phyloP scores from a whole-genome alignment of 2,888 invertebrate genomes.

The Bursaphelenchus okinawaensis region DNA sequence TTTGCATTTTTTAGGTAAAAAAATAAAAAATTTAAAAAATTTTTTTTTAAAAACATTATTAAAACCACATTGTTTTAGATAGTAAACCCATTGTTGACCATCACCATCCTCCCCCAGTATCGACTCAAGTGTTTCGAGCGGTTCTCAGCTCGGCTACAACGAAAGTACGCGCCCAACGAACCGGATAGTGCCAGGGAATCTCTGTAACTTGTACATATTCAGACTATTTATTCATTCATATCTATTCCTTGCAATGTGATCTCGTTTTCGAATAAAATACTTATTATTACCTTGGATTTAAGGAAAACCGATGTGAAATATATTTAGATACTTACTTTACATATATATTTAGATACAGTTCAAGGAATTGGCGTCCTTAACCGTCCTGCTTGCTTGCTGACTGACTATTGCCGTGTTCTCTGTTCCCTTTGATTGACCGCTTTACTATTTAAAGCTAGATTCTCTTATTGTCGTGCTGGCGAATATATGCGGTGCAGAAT shows the following conservation, averaged over 20 bases:
- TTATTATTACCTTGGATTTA: too few relatives aligned
- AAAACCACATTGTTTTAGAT: constrained; percentile 38
- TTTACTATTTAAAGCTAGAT: too few relatives aligned
- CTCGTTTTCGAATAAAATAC: not conserved
- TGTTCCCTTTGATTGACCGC: too few relatives aligned
- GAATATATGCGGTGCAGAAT: too few relatives aligned
- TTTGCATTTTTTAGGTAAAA: not conserved
- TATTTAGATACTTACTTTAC: too few relatives aligned
- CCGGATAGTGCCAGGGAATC: not conserved
- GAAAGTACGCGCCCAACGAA: not conserved
- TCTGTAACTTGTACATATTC: not conserved
- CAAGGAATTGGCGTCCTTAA: too few relatives aligned
- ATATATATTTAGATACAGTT: too few relatives aligned
- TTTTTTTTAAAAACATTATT: not conserved
- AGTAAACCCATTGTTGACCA: constrained; percentile 53
- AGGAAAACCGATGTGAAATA: too few relatives aligned
- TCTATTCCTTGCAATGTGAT: not conserved
- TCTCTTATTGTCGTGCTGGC: too few relatives aligned
- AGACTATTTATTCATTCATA: not conserved
- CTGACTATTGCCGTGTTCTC: too few relatives aligned
- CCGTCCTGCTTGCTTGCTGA: too few relatives aligned
- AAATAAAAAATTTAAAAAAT: not conserved
- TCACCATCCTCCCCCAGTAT: constrained; percentile 56
- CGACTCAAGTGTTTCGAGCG: constrained; percentile 30
- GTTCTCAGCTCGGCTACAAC: not conserved